Evolutionary conservation across 2,888 invertebrate species (phyloP).

Genomic region (Teleiodes luculella): DNA sequence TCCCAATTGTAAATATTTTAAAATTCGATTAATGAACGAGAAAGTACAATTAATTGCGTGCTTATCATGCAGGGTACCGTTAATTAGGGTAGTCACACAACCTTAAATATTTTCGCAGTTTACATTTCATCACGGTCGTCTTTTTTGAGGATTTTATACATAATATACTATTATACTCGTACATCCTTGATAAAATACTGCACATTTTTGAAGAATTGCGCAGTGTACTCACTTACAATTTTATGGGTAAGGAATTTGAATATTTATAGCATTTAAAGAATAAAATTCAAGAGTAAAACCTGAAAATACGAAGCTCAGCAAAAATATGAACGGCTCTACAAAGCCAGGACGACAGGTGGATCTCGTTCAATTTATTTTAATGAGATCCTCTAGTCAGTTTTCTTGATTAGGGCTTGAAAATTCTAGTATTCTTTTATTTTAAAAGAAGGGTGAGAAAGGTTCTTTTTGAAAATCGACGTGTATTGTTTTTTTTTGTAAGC

Average conservation of each 20-base stretch:
- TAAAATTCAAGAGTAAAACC: neutral
- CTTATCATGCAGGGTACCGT: too few relatives aligned
- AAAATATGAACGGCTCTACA: neutral
- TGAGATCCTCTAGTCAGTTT: constrained; percentile 27
- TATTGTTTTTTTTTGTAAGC: too few relatives aligned
- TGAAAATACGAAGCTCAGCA: neutral
- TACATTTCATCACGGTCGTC: too few relatives aligned
- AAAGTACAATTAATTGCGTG: too few relatives aligned
- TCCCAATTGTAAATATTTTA: too few relatives aligned
- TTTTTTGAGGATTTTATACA: too few relatives aligned
- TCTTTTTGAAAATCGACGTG: neutral
- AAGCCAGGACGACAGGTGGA: constrained; percentile 17
- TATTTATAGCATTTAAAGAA: neutral
- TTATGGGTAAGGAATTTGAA: neutral
- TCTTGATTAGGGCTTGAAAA: neutral
- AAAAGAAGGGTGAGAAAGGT: neutral
- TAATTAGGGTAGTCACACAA: too few relatives aligned
- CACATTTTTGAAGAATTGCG: neutral
- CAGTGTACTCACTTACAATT: neutral
- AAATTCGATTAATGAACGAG: too few relatives aligned
- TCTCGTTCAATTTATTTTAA: constrained; percentile 39
- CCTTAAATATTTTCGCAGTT: too few relatives aligned
- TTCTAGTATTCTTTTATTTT: neutral
- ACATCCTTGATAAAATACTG: too few relatives aligned
- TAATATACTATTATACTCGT: too few relatives aligned